Evolutionary conservation across 1,140 invertebrate species (phyloP).

Genomic region (Meloidogyne chitwoodi): DNA sequence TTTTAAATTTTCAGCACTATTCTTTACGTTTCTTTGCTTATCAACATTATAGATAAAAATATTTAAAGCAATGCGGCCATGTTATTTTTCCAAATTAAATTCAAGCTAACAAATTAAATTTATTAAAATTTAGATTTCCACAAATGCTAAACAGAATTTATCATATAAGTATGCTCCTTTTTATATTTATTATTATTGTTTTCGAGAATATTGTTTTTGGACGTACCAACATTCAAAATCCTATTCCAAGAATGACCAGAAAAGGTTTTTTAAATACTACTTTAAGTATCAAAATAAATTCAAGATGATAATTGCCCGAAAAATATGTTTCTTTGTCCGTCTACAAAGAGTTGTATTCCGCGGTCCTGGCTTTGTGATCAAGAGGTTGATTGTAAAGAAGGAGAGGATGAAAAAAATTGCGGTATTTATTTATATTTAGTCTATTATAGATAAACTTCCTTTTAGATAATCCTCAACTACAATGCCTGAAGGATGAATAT

Average conservation of each 20-base stretch:
- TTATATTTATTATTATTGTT: background rate
- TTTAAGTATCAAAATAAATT: background rate
- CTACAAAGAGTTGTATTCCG: constrained; percentile 74
- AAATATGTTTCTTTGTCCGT: constrained; percentile 13
- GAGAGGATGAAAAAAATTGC: constrained; percentile 76
- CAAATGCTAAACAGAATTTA: background rate
- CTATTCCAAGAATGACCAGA: background rate
- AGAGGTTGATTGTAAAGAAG: constrained; percentile 67
- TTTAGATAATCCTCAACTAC: background rate
- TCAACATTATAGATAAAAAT: background rate
- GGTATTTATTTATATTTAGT: constrained; percentile 61
- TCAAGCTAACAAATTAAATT: background rate
- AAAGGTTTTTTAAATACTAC: background rate
- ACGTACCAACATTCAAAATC: background rate
- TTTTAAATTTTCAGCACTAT: background rate
- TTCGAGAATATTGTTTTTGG: background rate
- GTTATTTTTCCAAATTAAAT: background rate
- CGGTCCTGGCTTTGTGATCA: constrained; percentile 74
- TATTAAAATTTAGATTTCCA: background rate
- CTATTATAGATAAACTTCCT: background rate
- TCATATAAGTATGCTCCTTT: background rate
- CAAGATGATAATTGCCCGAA: constrained; percentile 7
- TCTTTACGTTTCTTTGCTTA: background rate
- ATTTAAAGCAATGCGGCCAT: background rate
- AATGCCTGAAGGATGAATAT: constrained; percentile 3